A percentile compares a stretch with the other conserved stretches of the same genome.
These are phyloP conservation scores for Sceloporus tristichus DNA, from an alignment of 2,113 vertebrate genomes.

Conservation along the genomic window DNA sequence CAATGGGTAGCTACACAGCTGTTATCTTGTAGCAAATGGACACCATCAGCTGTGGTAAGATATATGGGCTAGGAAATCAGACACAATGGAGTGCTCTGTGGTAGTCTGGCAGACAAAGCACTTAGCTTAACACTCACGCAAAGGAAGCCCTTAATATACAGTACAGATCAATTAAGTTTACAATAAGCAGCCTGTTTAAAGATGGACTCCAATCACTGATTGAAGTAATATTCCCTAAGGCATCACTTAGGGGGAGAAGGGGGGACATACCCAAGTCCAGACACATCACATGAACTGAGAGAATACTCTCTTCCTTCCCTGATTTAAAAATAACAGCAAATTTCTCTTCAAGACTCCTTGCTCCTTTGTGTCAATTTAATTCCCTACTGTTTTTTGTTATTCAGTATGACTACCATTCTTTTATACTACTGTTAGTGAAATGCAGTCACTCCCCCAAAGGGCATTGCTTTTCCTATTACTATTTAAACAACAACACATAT, in stretches of 20 bases:
- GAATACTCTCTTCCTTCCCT: conserved; percentile 11
- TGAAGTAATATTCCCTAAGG: conserved; percentile 61
- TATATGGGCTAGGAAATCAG: conserved; percentile 57
- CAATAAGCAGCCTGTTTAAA: conserved; percentile 73
- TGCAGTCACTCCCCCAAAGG: neutral
- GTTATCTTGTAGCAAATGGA: conserved; percentile 82
- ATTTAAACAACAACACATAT: neutral
- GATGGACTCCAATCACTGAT: conserved; percentile 55
- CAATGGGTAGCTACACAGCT: conserved; percentile 81
- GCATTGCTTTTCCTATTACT: neutral
- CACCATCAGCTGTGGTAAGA: conserved; percentile 83
- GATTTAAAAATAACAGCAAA: neutral
- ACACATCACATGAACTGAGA: conserved; percentile 54
- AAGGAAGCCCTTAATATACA: conserved; percentile 61
- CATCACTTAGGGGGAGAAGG: conserved; percentile 1
- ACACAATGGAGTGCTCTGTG: conserved; percentile 81
- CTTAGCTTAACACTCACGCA: conserved; percentile 67
- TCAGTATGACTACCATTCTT: too few species aligned
- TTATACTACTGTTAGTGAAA: conserved; percentile 6
- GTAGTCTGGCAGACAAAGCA: conserved; percentile 70
- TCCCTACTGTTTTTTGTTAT: neutral
- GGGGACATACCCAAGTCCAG: conserved; percentile 9
- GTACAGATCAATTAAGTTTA: conserved; percentile 67
- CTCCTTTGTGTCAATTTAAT: conserved; percentile 8
- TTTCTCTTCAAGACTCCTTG: neutral